A percentile compares a stretch with the other conserved stretches of the same genome.
phyloP scores from a whole-genome alignment of 2,888 invertebrate genomes.

The Cephus pygmeus region DNA sequence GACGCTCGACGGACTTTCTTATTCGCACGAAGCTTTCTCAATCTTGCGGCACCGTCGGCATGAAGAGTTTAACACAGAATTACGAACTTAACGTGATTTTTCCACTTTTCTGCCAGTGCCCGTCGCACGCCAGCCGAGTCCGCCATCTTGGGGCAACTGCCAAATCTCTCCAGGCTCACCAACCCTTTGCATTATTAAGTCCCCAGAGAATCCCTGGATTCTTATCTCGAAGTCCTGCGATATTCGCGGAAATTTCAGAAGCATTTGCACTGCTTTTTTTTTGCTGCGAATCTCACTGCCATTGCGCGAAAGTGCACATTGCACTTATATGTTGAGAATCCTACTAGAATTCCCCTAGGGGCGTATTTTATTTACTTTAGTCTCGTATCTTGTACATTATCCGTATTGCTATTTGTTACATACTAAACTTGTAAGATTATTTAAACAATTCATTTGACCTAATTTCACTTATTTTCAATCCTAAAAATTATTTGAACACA shows the following conservation, averaged over 20 bases:
- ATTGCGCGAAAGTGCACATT: too few species aligned
- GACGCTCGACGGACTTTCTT: constrained; percentile 11
- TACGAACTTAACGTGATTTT: constrained; percentile 52
- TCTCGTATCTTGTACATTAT: too few species aligned
- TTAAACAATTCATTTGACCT: too few species aligned
- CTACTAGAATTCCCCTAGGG: too few species aligned
- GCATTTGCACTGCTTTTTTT: not conserved
- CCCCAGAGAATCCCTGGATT: not conserved
- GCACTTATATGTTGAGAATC: too few species aligned
- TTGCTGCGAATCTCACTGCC: too few species aligned
- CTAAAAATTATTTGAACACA: too few species aligned
- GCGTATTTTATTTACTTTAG: too few species aligned
- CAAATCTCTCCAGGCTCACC: constrained; percentile 49
- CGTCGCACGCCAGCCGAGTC: constrained; percentile 62
- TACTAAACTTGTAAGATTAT: too few species aligned
- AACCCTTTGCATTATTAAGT: constrained; percentile 22
- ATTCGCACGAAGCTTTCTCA: constrained; percentile 31
- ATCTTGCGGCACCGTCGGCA: constrained; percentile 34
- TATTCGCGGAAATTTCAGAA: constrained; percentile 39
- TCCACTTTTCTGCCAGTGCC: constrained; percentile 58
- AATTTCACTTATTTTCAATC: too few species aligned
- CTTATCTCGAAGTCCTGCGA: not conserved
- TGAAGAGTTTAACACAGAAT: constrained; percentile 54
- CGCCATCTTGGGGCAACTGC: constrained; percentile 65
- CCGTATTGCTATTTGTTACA: too few species aligned